phyloP scores from a whole-genome alignment of 2,113 vertebrate species.

The Panthera uncia region DNA sequence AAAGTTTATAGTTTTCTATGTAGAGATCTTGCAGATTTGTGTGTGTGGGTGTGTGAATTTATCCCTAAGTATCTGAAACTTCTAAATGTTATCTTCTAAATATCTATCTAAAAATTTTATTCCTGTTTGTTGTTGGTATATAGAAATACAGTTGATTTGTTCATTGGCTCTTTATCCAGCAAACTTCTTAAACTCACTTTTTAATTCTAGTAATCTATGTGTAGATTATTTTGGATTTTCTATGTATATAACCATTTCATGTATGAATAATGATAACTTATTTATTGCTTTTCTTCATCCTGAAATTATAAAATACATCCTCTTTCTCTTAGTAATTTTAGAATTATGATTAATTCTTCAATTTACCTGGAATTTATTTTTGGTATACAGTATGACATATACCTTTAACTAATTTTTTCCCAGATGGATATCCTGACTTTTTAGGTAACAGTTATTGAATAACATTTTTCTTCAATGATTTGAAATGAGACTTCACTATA shows the following conservation, averaged over 20 bases:
- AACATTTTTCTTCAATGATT: background rate
- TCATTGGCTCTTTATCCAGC: background rate
- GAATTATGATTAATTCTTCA: background rate
- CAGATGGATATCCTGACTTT: background rate
- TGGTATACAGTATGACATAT: background rate
- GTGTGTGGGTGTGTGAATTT: background rate
- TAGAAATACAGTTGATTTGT: background rate
- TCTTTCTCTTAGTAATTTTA: background rate
- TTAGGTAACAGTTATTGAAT: background rate
- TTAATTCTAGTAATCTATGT: background rate
- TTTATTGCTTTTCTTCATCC: slow-evolving; percentile 2
- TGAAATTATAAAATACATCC: background rate
- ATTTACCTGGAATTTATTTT: background rate
- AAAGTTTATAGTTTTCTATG: background rate
- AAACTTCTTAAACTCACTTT: background rate
- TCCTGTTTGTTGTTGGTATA: background rate
- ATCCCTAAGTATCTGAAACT: slow-evolving; percentile 22
- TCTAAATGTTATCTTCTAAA: background rate
- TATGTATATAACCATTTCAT: background rate
- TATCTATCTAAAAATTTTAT: background rate
- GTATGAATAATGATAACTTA: background rate
- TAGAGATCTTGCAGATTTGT: background rate
- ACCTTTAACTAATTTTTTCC: background rate
- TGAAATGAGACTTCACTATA: background rate
- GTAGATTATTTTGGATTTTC: background rate